Conservation (phyloP, 2,113 vertebrate genomes). For the Melospiza melodia region DNA sequence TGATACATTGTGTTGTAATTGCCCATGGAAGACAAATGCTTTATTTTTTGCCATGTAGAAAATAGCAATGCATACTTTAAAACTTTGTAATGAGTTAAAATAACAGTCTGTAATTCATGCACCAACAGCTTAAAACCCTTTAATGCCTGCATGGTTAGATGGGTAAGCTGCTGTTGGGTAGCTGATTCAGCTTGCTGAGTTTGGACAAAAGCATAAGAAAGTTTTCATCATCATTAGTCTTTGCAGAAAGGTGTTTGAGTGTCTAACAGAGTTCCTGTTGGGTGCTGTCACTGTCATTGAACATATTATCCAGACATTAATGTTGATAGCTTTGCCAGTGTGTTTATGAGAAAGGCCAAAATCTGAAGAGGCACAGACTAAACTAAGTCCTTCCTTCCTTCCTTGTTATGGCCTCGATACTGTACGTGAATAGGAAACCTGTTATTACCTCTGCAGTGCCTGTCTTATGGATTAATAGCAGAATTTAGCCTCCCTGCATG, state of each 20-base stretch:
- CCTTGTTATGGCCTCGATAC: not conserved
- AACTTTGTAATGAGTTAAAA: not conserved
- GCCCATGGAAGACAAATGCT: not conserved
- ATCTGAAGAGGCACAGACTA: conserved; percentile 40
- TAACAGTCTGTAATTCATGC: not conserved
- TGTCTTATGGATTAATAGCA: conserved; percentile 56
- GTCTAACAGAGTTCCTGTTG: conserved; percentile 33
- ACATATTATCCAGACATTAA: conserved; percentile 14
- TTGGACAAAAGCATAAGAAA: not conserved
- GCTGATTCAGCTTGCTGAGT: not conserved
- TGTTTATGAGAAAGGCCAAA: conserved; percentile 55
- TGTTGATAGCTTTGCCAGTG: conserved; percentile 27
- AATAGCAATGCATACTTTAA: not conserved
- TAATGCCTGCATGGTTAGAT: not conserved
- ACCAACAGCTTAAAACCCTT: not conserved
- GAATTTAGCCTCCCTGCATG: conserved; percentile 37
- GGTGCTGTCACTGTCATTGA: not conserved
- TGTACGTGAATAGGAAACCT: not conserved
- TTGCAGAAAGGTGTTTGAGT: not conserved
- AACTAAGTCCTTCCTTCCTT: conserved; percentile 36
- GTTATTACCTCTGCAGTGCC: not conserved
- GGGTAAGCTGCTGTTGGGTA: not conserved
- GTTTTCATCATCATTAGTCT: not conserved
- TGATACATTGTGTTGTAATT: not conserved
- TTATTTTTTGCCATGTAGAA: not conserved